Conservation (phyloP, 2,888 invertebrate genomes). For the Lamellibrachia satsuma region DNA sequence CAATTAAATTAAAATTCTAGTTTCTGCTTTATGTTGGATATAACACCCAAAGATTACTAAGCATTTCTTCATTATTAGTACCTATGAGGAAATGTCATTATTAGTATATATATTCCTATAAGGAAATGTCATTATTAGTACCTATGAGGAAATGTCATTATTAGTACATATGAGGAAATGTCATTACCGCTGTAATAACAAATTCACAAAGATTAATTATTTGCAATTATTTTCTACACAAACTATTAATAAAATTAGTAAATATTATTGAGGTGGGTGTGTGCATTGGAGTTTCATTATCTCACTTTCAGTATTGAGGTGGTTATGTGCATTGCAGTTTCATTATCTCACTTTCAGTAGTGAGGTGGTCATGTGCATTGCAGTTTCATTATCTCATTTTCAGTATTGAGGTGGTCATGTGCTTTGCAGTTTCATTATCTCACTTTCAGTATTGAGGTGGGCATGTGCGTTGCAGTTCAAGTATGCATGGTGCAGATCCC, state of each 20-base stretch:
- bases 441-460: constrained; percentile 58
- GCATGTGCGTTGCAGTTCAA: constrained; percentile 59
- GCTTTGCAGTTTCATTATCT: not conserved
- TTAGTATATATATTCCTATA: too few relatives aligned
- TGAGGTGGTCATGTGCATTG: not conserved
- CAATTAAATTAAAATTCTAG: not conserved
- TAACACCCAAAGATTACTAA: too few relatives aligned
- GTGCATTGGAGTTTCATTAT: not conserved
- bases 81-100: too few relatives aligned
- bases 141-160: too few relatives aligned
- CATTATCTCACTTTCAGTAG: constrained; percentile 44
- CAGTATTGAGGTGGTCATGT: not conserved
- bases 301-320: not conserved
- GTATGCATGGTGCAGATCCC: constrained; percentile 62
- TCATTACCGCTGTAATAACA: not conserved
- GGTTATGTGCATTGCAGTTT: not conserved
- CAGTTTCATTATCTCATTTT: not conserved
- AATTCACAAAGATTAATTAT: not conserved
- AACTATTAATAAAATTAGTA: not conserved
- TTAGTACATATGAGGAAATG: too few relatives aligned
- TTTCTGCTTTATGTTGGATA: too few relatives aligned
- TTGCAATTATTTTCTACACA: not conserved
- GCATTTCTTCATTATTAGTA: too few relatives aligned
- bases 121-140: too few relatives aligned
- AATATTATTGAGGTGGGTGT: not conserved